Percentiles rank a stretch among this genome's conserved stretches.
Evolutionary conservation across 2,797 vertebrate species (phyloP).

Genomic region (Microcaecilia unicolor): DNA sequence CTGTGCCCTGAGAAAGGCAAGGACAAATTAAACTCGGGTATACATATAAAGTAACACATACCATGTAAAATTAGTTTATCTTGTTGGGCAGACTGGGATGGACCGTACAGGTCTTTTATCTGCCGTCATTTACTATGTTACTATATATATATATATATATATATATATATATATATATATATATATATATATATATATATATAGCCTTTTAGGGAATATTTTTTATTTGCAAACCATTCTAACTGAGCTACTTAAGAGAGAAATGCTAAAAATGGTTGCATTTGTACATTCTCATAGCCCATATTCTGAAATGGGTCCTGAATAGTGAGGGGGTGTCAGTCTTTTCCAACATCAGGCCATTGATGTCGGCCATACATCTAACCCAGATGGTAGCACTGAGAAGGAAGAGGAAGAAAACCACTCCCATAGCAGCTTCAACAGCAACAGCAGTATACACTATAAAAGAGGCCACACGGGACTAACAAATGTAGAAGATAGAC

Average conservation of each 20-base stretch:
- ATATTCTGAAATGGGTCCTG: constrained; percentile 27
- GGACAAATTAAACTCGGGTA: too few relatives aligned
- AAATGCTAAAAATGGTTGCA: constrained; percentile 41
- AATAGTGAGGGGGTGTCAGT: too few relatives aligned
- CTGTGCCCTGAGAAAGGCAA: too few relatives aligned
- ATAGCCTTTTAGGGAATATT: constrained; percentile 25
- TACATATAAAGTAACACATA: too few relatives aligned
- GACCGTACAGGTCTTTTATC: too few relatives aligned
- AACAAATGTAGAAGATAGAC: constrained; percentile 40
- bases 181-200: too few relatives aligned
- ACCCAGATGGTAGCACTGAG: constrained; percentile 13
- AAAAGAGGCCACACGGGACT: constrained; percentile 31
- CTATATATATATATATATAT: too few relatives aligned
- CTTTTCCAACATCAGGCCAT: constrained; percentile 9
- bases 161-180: too few relatives aligned
- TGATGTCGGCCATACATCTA: constrained; percentile 13
- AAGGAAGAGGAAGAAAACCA: constrained; percentile 10
- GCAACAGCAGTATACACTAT: constrained; percentile 34
- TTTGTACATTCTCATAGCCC: constrained; percentile 3
- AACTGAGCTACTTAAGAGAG: constrained; percentile 37
- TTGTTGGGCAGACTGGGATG: too few relatives aligned
- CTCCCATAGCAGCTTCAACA: constrained; percentile 24
- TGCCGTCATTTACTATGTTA: too few relatives aligned
- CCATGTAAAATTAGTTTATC: too few relatives aligned
- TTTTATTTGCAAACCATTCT: constrained; percentile 39